These are phyloP conservation scores for Cataglyphis cursor DNA, from an alignment of 2,888 invertebrate species.

Conservation along the genomic window DNA sequence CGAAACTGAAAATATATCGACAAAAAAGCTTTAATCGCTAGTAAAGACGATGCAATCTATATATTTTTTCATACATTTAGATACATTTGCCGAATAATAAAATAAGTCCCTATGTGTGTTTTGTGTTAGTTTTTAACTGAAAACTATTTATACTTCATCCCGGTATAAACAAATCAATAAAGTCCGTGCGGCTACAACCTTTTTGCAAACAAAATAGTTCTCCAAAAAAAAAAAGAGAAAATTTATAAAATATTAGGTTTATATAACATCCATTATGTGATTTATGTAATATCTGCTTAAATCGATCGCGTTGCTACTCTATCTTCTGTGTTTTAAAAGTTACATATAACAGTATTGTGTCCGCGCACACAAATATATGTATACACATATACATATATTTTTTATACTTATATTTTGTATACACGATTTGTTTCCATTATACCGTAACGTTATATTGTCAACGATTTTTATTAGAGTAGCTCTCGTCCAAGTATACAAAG, in stretches of 20 bases:
- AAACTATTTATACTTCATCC: conserved; percentile 16
- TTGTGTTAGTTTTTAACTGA: background rate
- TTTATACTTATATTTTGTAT: background rate
- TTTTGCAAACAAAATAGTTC: conserved; percentile 28
- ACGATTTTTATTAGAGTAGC: background rate
- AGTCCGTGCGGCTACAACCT: background rate
- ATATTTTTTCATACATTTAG: background rate
- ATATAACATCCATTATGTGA: background rate
- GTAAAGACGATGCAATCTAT: background rate
- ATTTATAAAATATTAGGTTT: background rate
- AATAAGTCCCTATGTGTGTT: background rate
- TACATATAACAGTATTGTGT: conserved; percentile 19
- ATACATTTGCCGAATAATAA: conserved; percentile 6
- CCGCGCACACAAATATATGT: background rate
- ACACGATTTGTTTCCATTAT: conserved; percentile 25
- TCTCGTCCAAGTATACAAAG: background rate
- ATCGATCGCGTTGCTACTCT: conserved; percentile 32
- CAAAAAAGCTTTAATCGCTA: conserved; percentile 23
- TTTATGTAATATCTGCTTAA: conserved; percentile 29
- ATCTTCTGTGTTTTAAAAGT: conserved; percentile 12
- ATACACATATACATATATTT: background rate
- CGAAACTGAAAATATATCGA: conserved; percentile 49
- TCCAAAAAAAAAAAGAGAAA: background rate
- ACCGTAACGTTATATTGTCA: background rate
- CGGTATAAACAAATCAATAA: conserved; percentile 34